Evolutionary conservation across 2,113 vertebrate genomes (phyloP), one percentile per base, ranked within the genome.

Genomic region (Centropristis striata): DNA sequence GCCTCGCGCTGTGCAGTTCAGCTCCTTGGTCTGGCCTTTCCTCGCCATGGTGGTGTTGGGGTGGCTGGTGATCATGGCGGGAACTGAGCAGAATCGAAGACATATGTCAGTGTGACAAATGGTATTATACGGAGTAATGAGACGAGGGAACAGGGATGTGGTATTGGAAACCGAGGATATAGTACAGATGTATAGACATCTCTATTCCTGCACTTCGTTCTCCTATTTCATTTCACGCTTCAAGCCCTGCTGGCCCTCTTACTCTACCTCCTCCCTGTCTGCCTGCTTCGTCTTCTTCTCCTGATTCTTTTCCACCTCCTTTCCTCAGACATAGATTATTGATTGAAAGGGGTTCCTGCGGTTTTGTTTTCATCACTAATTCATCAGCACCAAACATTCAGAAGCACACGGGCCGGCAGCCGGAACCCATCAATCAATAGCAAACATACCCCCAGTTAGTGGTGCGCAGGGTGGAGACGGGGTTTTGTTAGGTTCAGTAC

Each of bases 1-100:
- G 0, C 98, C 98, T 1, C 98, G 94, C 0, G 98, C 98, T 0
- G 98, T 99, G 95, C 98, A 99, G 94, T 99, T 98, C 88, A 99
- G 93, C 91, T 99, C 98, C 94, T 99, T 99, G 54, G 95, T 95
- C 79, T 99, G 98, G 20, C 98, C 98, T 90, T 99, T 99, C 92
- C 98, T 99, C 59, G 98, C 98, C 28, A 99, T 99, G 73, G 98
- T 99, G 88, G 98, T 99, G 94, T 99, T 99, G 90, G 98, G 98
- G 89, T 99, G 98, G 71, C 97, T 99, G 50, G 98, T 99, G 95
- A 99, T 98, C 97, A 99, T 99, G 85, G 98, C 98, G 0, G 98
- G 98, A 90, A 99, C 98, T 99, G 92, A 42, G 79, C 67, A 75
- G 77, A 88, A 84, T 50, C 55, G 70, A 65, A 80, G 61, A 83